phyloP scores from a whole-genome alignment of 2,888 invertebrate species.

The Dryobotodes eremita region DNA sequence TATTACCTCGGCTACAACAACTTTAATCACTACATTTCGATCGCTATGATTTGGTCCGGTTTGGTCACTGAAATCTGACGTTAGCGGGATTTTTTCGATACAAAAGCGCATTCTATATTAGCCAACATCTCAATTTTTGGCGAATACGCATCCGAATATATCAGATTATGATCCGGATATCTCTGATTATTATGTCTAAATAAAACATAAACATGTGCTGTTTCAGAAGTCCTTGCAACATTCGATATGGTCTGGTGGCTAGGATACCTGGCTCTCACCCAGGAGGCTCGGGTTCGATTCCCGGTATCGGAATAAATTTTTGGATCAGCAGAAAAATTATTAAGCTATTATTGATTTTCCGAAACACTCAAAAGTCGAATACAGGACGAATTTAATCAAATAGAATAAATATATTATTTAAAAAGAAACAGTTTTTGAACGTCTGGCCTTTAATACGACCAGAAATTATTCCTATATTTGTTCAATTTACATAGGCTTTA shows the following conservation, averaged over 20 bases:
- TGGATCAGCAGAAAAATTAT: slow-evolving; percentile 3
- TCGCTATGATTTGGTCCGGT: no score
- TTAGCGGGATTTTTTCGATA: no score
- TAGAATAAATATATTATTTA: neutral
- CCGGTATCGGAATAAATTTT: slow-evolving; percentile 88
- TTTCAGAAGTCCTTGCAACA: fast-evolving
- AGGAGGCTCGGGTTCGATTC: slow-evolving; percentile 92
- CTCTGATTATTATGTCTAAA: neutral
- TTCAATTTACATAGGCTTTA: neutral
- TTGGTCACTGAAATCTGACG: no score
- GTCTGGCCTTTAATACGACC: neutral
- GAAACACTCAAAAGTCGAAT: neutral
- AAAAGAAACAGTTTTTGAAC: neutral
- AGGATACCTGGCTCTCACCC: slow-evolving; percentile 94
- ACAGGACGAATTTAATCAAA: neutral
- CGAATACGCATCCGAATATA: no score
- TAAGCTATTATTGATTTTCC: neutral
- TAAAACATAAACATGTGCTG: neutral
- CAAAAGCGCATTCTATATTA: no score
- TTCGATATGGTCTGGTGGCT: slow-evolving; percentile 92
- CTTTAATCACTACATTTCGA: no score
- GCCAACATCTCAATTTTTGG: no score
- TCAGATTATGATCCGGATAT: no score
- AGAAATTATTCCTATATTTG: neutral
- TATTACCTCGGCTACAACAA: no score